Conservation (phyloP, 2,113 vertebrate species). For the Ammospiza nelsoni region DNA sequence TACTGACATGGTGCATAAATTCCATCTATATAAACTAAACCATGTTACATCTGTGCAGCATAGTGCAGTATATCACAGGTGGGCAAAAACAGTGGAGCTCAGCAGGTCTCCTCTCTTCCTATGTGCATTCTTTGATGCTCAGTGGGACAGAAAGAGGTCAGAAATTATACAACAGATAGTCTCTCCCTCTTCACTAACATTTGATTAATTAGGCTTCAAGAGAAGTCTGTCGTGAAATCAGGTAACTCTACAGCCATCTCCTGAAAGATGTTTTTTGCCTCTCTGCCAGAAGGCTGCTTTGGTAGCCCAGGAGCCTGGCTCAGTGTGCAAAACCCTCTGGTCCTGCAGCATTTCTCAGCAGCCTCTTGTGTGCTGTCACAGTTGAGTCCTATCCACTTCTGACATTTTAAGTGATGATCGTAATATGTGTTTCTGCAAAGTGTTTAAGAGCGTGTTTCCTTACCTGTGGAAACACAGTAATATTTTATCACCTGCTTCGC, state of each 20-base stretch:
- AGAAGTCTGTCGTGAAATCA: neutral
- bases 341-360: neutral
- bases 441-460: constrained; percentile 69
- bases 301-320: neutral
- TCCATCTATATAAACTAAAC: neutral
- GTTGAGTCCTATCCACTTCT: constrained; percentile 8
- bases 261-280: neutral
- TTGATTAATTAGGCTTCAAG: neutral
- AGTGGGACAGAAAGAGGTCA: neutral
- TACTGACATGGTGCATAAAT: neutral
- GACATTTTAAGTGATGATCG: constrained; percentile 66
- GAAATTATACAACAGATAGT: neutral
- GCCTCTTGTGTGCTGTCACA: constrained; percentile 11
- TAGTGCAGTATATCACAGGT: neutral
- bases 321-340: neutral
- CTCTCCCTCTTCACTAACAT: neutral
- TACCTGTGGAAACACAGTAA: constrained; percentile 72
- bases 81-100: neutral
- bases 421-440: constrained; percentile 67
- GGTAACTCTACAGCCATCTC: neutral
- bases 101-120: neutral
- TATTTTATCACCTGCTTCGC: constrained; percentile 73
- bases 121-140: neutral
- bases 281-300: neutral
- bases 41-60: neutral